Base-by-base conservation (phyloP, 2,888 invertebrate species). In the Heliconius charithonia region DNA sequence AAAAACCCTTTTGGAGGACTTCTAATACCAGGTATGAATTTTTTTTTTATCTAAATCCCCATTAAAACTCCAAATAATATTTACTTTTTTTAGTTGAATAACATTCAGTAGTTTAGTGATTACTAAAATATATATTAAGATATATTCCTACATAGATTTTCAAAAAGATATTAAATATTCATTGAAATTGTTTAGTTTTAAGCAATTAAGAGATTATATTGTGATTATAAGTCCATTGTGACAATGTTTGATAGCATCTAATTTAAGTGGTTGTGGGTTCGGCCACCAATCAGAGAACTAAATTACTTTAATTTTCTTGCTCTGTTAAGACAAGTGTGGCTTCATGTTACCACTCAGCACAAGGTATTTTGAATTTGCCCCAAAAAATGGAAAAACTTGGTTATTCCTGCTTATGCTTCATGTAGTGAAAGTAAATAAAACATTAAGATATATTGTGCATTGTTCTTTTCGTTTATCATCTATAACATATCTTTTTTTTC, bases 1-100 rank as follows among this genome's bases (percentile, higher is more conserved):
- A 95, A 96, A 70, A 96, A 97, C 88, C 96, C 97, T 1, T 84
- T 97, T 41, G 95, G 96, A 62, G 92, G 95, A 6, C 89, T 98
- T 25, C 91, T 98, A 70, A 95, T 97, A 81, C 98, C 98, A 83
- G 97, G 97, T 96, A 90, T 45, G 7, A 6, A 32, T 32, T 32
- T 32, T 32, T 29, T 29, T 32, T 32, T 32, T 32, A 32, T 32
- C 32, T 6, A 4, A 19, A 19, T 37, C 37, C 51, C 51, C 7
- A 51, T 51, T 22, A 19, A 7, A 51, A 51, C 7, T 51, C 3
- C 7, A 51, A 51, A 22, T 51, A 7, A 22, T 51, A 22, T 51
- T 0, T 51, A 51, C 22, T 19, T 51, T 51, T 37, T 51, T 22
- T 51, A 22, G 1, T 51, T 51, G 19, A 51, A 51, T 19, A 51